Percentiles rank a stretch among this genome's conserved stretches.
These are phyloP conservation scores for Aurelia aurita complex sp. Pacific DNA, from an alignment of 30 jellyfish, hydroid and myxozoan species.

Conservation along the genomic window DNA sequence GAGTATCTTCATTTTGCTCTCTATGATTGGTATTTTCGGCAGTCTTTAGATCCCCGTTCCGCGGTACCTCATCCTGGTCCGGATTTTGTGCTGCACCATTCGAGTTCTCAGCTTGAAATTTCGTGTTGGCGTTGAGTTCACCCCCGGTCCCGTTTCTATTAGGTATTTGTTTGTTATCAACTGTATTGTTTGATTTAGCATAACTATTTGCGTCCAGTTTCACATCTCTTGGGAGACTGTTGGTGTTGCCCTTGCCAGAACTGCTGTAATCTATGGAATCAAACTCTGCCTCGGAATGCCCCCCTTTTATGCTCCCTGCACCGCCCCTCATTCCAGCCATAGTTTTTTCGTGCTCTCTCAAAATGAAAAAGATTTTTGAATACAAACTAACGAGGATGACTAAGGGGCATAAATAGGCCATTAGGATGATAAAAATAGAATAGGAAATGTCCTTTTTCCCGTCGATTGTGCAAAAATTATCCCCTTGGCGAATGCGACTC, in stretches of 20 bases:
- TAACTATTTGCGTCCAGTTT: neutral
- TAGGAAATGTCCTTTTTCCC: slow-evolving; percentile 80
- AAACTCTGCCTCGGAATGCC: slow-evolving; percentile 27
- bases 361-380: slow-evolving; percentile 62
- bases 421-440: slow-evolving; percentile 46
- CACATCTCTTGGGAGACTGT: slow-evolving; percentile 11
- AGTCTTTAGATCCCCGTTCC: neutral
- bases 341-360: slow-evolving; percentile 74
- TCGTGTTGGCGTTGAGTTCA: slow-evolving; percentile 21
- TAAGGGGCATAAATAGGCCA: slow-evolving; percentile 84
- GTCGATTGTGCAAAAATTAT: slow-evolving; percentile 90
- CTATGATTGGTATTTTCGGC: neutral
- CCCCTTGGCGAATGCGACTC: slow-evolving; percentile 89
- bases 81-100: neutral
- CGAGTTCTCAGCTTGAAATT: neutral
- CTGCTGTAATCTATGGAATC: slow-evolving; percentile 54
- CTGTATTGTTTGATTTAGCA: neutral
- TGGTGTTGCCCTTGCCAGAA: slow-evolving; percentile 1
- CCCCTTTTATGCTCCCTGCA: neutral
- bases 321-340: slow-evolving; percentile 62
- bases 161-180: neutral
- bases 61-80: neutral
- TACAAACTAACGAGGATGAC: slow-evolving; percentile 64
- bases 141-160: slow-evolving; percentile 13
- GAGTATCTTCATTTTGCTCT: neutral